A percentile compares a stretch with the other conserved stretches of the same genome.
Evolutionary conservation across 2,888 invertebrate genomes (phyloP).

Genomic region (Epistrophe eligans): DNA sequence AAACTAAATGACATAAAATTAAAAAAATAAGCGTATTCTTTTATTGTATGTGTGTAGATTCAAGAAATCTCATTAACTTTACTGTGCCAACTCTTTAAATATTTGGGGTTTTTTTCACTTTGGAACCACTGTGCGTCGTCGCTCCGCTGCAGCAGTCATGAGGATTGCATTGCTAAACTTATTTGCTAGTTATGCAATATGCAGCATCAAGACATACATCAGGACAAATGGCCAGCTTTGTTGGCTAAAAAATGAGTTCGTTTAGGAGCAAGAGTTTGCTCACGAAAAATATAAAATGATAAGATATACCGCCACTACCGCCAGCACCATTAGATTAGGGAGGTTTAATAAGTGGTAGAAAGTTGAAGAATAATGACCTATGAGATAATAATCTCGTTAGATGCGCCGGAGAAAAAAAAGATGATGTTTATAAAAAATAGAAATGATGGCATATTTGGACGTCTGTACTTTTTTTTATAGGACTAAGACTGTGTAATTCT

Average conservation of each 20-base stretch:
- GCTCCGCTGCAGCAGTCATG: too few relatives aligned
- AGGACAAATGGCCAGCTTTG: constrained; percentile 44
- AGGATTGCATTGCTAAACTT: constrained; percentile 26
- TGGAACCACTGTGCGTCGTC: too few relatives aligned
- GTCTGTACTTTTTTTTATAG: not conserved
- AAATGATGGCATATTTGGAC: constrained; percentile 29
- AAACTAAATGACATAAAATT: too few relatives aligned
- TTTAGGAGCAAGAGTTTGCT: constrained; percentile 6
- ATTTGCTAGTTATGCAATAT: constrained; percentile 14
- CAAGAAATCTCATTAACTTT: too few relatives aligned
- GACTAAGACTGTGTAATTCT: constrained; percentile 43
- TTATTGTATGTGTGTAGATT: too few relatives aligned
- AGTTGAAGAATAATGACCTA: constrained; percentile 71
- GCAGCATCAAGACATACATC: not conserved
- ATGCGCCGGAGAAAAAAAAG: constrained; percentile 4
- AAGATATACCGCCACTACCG: too few relatives aligned
- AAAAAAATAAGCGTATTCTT: too few relatives aligned
- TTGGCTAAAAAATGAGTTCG: constrained; percentile 43
- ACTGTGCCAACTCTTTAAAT: too few relatives aligned
- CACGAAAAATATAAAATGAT: constrained; percentile 65
- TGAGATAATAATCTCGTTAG: constrained; percentile 64
- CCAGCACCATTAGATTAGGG: constrained; percentile 59
- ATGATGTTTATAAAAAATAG: constrained; percentile 11
- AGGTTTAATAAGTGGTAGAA: constrained; percentile 71
- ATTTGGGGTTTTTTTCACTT: too few relatives aligned